Evolutionary conservation across 2,888 invertebrate genomes (phyloP).

Genomic region (Microctonus brassicae): DNA sequence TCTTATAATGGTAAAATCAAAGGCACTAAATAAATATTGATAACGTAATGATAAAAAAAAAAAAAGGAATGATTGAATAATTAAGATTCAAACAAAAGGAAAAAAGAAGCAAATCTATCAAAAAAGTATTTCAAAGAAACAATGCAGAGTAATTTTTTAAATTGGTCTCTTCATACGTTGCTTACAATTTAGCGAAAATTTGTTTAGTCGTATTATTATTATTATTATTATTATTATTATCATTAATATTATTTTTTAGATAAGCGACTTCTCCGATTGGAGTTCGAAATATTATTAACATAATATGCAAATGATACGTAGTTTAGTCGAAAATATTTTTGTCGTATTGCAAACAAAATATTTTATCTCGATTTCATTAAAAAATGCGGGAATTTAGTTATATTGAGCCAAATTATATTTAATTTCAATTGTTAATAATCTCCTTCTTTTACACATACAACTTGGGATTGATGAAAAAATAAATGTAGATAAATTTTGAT

Average conservation of each 20-base stretch:
- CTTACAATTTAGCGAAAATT: not conserved
- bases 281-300: not conserved
- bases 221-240: not conserved
- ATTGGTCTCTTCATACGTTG: conserved; percentile 31
- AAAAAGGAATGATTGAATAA: too few relatives aligned
- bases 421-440: conserved; percentile 49
- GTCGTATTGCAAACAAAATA: not conserved
- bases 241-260: not conserved
- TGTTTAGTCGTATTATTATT: not conserved
- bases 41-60: conserved; percentile 5
- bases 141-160: conserved; percentile 64
- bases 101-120: conserved; percentile 58
- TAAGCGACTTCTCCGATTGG: not conserved
- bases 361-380: conserved; percentile 40
- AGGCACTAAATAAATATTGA: conserved; percentile 29
- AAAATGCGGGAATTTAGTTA: conserved; percentile 52
- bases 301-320: not conserved
- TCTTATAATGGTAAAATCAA: conserved; percentile 29
- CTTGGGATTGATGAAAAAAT: conserved; percentile 30
- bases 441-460: conserved; percentile 15
- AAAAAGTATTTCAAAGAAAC: conserved; percentile 66
- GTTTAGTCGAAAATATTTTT: not conserved
- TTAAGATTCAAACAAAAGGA: too few relatives aligned
- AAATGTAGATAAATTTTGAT: conserved; percentile 43
- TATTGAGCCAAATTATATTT: conserved; percentile 62